Evolutionary conservation across 2,797 vertebrate species (phyloP).

Genomic region (Ataeniobius toweri): DNA sequence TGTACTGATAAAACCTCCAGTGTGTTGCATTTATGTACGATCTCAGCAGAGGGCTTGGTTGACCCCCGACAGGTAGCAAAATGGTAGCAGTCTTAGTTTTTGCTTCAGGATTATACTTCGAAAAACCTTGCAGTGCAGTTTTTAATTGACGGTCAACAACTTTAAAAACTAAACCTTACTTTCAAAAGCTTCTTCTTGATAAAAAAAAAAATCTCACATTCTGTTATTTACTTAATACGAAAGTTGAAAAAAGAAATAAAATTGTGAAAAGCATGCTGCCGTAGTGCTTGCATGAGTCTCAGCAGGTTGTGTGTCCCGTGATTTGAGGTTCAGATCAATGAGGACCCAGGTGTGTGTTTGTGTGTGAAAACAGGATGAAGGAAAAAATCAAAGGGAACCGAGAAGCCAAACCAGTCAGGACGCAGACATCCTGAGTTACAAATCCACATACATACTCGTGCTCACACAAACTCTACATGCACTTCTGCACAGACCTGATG

Average conservation of each 20-base stretch:
- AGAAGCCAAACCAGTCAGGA: slow-evolving; percentile 59
- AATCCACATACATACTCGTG: slow-evolving; percentile 13
- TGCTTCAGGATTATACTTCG: not conserved
- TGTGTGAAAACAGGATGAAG: slow-evolving; percentile 63
- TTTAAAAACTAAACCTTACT: not conserved
- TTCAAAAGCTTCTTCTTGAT: not conserved
- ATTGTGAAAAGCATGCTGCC: not conserved
- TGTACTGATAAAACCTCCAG: not conserved
- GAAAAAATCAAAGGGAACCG: slow-evolving; percentile 43
- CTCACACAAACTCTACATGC: slow-evolving; percentile 8
- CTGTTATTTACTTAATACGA: not conserved
- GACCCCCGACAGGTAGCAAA: not conserved
- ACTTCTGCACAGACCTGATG: slow-evolving; percentile 12
- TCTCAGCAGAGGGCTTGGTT: slow-evolving; percentile 6
- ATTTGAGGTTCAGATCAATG: not conserved
- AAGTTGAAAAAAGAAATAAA: not conserved
- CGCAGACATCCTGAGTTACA: slow-evolving; percentile 66
- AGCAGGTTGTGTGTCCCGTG: not conserved
- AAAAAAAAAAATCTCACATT: not conserved
- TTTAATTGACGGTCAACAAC: not conserved
- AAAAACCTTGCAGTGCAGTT: not conserved
- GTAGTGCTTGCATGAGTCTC: not conserved
- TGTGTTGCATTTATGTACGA: not conserved
- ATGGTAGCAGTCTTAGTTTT: not conserved
- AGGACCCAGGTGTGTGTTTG: slow-evolving; percentile 40